Evolutionary conservation across 2,888 invertebrate species (phyloP).

Genomic region (Dysmachus trigonus): DNA sequence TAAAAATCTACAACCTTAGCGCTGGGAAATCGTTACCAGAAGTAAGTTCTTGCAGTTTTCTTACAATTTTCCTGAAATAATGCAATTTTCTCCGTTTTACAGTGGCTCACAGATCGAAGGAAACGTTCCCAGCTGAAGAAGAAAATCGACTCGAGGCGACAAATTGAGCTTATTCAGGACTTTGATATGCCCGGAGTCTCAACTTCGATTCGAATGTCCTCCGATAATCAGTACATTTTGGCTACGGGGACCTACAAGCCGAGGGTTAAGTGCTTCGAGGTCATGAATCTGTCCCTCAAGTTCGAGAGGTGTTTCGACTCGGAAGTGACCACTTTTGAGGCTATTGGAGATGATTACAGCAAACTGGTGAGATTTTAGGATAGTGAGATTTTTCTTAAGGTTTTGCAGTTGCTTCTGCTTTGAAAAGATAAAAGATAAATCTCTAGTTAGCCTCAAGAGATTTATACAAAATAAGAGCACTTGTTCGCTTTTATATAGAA

Average conservation of each 20-base stretch:
- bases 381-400: background rate
- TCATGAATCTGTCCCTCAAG: constrained; percentile 93
- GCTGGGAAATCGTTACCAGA: constrained; percentile 97
- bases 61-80: background rate
- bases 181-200: constrained; percentile 99
- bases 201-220: constrained; percentile 82
- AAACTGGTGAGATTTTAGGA: constrained; percentile 71
- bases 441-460: no score
- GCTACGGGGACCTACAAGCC: constrained; percentile 97
- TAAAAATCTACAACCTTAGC: constrained; percentile 97
- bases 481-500: no score
- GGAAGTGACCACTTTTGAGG: constrained; percentile 92
- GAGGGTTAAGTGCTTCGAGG: constrained; percentile 94
- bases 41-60: constrained; percentile 69
- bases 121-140: constrained; percentile 83
- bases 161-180: constrained; percentile 97
- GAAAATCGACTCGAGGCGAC: constrained; percentile 86
- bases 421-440: no score
- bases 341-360: constrained; percentile 94
- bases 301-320: constrained; percentile 98
- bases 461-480: no score
- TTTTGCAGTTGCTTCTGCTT: no score
- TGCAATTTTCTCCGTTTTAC: constrained; percentile 56
- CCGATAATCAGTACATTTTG: constrained; percentile 91
- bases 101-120: constrained; percentile 90